Evolutionary conservation across 2,113 vertebrate genomes (phyloP), one percentile per base, ranked within the genome.

Genomic region (Poeciliopsis turrubarensis): DNA sequence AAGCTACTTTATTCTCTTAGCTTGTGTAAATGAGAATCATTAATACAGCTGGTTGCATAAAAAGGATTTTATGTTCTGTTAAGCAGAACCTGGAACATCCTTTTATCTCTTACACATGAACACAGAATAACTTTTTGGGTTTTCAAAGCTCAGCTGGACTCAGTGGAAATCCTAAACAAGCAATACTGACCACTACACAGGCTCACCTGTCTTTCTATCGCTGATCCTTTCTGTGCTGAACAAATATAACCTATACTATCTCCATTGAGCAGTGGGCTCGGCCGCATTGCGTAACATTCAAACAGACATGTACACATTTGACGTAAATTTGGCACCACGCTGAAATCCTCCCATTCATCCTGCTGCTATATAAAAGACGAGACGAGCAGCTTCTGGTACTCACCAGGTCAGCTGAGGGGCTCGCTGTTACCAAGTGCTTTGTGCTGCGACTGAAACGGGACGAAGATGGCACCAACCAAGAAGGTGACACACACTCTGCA

Each of bases 401-500:
- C 75, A 72, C 65, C 17, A 14, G 60, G 34, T 11, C 34, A 63
- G 69, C 68, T 68, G 6, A 72, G 61, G 69, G 73, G 70, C 76
- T 87, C 1, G 39, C 84, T 78, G 80, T 81, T 82, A 65, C 61
- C 34, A 75, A 86, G 83, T 78, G 81, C 80, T 86, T 68, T 11
- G 62, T 57, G 44, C 77, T 84, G 61, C 82, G 85, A 68, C 74
- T 84, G 79, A 75, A 62, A 51, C 32, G 41, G 75, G 79, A 62
- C 41, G 19, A 75, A 70, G 60, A 87, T 91, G 85, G 83, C 86
- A 79, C 84, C 82, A 25, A 77, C 25, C 11, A 88, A 89, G 65
- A 92, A 89, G 87, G 89, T 92, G 85, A 75, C 41, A 5, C 0
- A 29, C 73, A 1, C 6, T 32, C 41, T 14, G 14, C 29, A 73